Evolutionary conservation across 2,888 invertebrate species (phyloP), one percentile per base, ranked within the genome.

Genomic region (Athalia circularis): DNA sequence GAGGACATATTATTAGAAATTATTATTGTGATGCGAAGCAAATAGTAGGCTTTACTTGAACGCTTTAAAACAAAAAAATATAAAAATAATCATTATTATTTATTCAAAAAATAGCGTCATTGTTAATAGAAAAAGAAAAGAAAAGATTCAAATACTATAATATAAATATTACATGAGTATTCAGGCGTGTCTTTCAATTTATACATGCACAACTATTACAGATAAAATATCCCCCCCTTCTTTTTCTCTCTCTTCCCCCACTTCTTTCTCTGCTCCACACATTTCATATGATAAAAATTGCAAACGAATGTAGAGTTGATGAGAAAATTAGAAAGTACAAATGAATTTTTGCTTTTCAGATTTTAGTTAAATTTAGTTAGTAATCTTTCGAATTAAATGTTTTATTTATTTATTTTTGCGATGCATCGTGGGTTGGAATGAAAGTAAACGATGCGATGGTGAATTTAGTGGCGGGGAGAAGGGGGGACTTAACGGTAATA

Each of bases 91-190:
- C 11, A 52, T 52, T 52, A 52, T 52, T 52, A 52, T 52, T 52
- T 59, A 72, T 72, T 72, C 72, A 72, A 72, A 72, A 57, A 59
- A 59, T 59, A 57, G 15, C 57, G 59, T 45, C 72, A 59, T 72
- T 72, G 45, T 47, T 47, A 72, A n/a, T 57, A 45, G 54, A 54
- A 54, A 45, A n/a, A 72, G 45, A 59, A 45, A 57, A 68, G n/a
- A 54, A 54, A 8, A 54, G 54, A 54, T 54, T 11, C 9, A 54
- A 54, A 54, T 54, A n/a, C 8, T 54, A 11, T 54, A n/a, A 54
- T 11, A 54, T 54, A 54, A 29, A 29, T 29, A 52, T 52, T 52
- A 13, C 62, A 62, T 62, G 8, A 8, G 15, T 62, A 62, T 11
- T 6, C 62, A 6, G 8, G 11, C 29, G 15, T 54, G n/a, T 54